These are phyloP conservation scores for Turnix velox DNA, from an alignment of 2,113 vertebrate genomes.

Conservation along the genomic window DNA sequence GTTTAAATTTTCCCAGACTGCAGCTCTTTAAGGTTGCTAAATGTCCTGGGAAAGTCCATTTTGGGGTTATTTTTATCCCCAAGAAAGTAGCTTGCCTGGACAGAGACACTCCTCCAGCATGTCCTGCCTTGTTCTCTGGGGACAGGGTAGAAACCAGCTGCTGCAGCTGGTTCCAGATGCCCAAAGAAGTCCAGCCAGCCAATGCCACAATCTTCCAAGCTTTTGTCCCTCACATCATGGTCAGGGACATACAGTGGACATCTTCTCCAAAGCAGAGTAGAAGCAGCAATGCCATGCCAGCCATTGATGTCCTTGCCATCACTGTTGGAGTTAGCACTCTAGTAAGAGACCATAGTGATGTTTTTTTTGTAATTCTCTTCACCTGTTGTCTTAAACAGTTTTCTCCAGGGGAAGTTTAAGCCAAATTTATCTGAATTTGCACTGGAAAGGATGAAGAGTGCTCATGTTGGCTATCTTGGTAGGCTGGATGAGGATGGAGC, in stretches of 20 bases:
- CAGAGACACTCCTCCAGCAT: background rate
- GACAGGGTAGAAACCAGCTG: background rate
- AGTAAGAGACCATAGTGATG: fast-evolving
- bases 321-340: background rate
- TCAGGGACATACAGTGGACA: background rate
- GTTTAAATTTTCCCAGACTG: background rate
- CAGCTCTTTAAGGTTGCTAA: background rate
- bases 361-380: background rate
- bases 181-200: background rate
- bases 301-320: background rate
- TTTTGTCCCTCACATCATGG: background rate
- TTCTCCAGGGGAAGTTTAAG: background rate
- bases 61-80: background rate
- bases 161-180: background rate
- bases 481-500: background rate
- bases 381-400: background rate
- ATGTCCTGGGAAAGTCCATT: background rate
- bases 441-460: background rate
- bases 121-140: background rate
- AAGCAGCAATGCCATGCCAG: background rate
- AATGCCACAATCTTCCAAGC: background rate
- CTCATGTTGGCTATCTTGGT: fast-evolving
- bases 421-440: background rate
- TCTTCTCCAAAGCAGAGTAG: background rate
- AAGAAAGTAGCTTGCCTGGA: background rate